Percentiles rank a stretch among this genome's conserved stretches.
Evolutionary conservation across 2,797 vertebrate species (phyloP).

Genomic region (Rhyacichthys aspro): DNA sequence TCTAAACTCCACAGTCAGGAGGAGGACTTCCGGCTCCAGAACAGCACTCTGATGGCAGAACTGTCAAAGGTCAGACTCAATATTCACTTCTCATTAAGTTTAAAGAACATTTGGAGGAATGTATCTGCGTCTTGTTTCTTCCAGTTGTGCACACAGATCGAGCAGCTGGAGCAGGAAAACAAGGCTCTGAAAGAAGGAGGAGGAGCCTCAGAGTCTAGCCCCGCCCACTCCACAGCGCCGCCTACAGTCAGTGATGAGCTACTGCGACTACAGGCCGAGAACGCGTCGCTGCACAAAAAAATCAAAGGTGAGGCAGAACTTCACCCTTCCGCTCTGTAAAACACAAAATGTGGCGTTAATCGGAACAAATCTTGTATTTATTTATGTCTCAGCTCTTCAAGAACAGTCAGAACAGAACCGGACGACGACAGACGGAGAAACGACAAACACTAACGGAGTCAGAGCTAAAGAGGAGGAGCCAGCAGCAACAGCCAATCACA

Average conservation of each 20-base stretch:
- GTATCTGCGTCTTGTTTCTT: conserved; percentile 8
- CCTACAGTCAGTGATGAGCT: conserved; percentile 80
- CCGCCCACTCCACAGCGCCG: conserved; percentile 38
- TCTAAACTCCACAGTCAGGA: conserved; percentile 94
- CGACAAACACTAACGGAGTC: conserved; percentile 56
- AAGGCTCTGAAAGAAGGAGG: conserved; percentile 75
- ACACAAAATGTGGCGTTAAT: too few species aligned
- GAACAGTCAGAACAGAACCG: too few species aligned
- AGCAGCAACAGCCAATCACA: conserved; percentile 48
- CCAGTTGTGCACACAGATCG: conserved; percentile 90
- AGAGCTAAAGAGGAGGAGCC: conserved; percentile 43
- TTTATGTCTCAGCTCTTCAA: conserved; percentile 87
- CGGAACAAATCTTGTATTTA: too few species aligned
- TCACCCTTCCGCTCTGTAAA: too few species aligned
- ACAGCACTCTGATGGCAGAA: conserved; percentile 92
- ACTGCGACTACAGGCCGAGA: conserved; percentile 87
- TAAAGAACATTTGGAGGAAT: too few species aligned
- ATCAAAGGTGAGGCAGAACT: too few species aligned
- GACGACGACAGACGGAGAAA: conserved; percentile 10
- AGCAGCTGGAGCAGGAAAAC: conserved; percentile 89
- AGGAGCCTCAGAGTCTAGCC: conserved; percentile 11
- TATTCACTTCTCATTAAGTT: too few species aligned
- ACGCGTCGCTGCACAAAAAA: conserved; percentile 87
- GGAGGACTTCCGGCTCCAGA: conserved; percentile 93
- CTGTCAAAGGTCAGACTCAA: conserved; percentile 96